phyloP scores from a whole-genome alignment of 2,797 vertebrate species.

The Lateolabrax maculatus region DNA sequence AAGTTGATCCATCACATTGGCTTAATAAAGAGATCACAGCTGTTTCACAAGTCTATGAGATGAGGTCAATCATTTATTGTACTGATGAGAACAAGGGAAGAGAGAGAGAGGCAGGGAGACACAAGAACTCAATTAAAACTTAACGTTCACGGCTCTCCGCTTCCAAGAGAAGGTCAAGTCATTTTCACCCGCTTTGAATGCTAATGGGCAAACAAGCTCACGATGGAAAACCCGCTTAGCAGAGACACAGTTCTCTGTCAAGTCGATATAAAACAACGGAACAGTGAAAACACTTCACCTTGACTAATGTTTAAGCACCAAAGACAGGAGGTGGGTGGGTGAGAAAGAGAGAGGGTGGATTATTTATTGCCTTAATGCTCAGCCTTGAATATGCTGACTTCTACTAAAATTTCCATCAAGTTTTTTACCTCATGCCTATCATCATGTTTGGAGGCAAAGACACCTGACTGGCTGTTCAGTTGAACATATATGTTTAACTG shows the following conservation, averaged over 20 bases:
- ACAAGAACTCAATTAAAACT: slow-evolving; percentile 83
- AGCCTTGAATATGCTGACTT: slow-evolving; percentile 56
- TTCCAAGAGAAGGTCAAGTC: slow-evolving; percentile 80
- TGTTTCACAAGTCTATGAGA: slow-evolving; percentile 61
- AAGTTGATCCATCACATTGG: slow-evolving; percentile 68
- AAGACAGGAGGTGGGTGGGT: slow-evolving; percentile 50
- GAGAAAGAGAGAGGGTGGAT: slow-evolving; percentile 35
- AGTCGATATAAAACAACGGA: slow-evolving; percentile 63
- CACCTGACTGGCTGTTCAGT: slow-evolving; percentile 3
- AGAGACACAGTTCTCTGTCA: slow-evolving; percentile 49
- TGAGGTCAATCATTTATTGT: slow-evolving; percentile 78
- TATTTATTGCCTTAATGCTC: slow-evolving; percentile 47
- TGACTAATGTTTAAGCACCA: slow-evolving; percentile 64
- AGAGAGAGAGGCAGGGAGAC: slow-evolving; percentile 55
- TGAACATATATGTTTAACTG: slow-evolving; percentile 12
- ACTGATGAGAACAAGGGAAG: slow-evolving; percentile 67
- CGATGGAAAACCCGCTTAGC: slow-evolving; percentile 60
- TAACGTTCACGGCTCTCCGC: slow-evolving; percentile 57
- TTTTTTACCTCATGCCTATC: slow-evolving; percentile 38
- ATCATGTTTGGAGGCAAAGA: slow-evolving; percentile 14
- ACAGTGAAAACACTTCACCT: slow-evolving; percentile 66
- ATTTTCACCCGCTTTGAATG: slow-evolving; percentile 75
- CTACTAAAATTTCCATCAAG: slow-evolving; percentile 32
- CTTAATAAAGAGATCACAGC: slow-evolving; percentile 70
- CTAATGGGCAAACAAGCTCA: slow-evolving; percentile 73